Evolutionary conservation across 2,888 invertebrate species (phyloP).

Genomic region (Steinernema hermaphroditum): DNA sequence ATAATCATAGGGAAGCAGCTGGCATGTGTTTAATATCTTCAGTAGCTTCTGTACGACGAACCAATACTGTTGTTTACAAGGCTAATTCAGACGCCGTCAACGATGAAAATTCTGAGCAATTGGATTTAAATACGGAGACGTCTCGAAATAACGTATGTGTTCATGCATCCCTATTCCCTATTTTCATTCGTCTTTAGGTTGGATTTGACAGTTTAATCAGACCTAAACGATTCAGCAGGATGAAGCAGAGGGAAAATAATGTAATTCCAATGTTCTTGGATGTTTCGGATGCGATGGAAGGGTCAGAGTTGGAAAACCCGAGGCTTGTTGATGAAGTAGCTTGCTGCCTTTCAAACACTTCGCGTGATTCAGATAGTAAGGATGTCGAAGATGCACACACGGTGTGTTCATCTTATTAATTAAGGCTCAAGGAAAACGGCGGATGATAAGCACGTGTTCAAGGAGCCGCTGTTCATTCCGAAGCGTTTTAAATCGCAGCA

Average conservation of each 20-base stretch:
- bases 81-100: neutral
- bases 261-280: neutral
- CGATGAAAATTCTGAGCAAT: slow-evolving; percentile 12
- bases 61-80: neutral
- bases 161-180: no score
- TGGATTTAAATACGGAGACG: neutral
- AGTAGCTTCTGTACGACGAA: neutral
- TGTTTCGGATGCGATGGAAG: neutral
- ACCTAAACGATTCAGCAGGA: no score
- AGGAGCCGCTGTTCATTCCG: neutral
- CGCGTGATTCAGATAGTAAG: no score
- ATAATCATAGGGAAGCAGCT: neutral
- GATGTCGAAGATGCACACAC: no score
- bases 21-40: neutral
- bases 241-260: neutral
- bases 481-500: neutral
- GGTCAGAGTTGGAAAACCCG: neutral
- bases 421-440: neutral
- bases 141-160: no score
- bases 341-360: neutral
- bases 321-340: neutral
- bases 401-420: no score
- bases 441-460: neutral
- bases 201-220: no score
- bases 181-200: no score